Evolutionary conservation across 2,113 vertebrate genomes (phyloP).

Genomic region (Misgurnus anguillicaudatus): DNA sequence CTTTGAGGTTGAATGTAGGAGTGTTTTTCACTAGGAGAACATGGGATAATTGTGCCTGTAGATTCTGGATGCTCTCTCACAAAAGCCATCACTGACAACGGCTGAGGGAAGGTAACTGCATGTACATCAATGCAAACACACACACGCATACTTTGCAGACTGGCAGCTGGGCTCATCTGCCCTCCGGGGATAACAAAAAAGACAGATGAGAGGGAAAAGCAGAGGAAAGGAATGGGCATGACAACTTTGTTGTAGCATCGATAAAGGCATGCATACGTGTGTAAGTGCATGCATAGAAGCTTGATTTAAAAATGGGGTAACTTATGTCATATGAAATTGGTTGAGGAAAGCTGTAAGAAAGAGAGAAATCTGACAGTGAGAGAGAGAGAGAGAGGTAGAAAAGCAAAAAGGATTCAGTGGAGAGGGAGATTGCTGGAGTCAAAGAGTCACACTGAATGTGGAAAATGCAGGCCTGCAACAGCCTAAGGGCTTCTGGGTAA

Average conservation of each 20-base stretch:
- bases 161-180: slow-evolving; percentile 42
- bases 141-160: slow-evolving; percentile 22
- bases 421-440: slow-evolving; percentile 31
- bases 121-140: slow-evolving; percentile 24
- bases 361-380: slow-evolving; percentile 13
- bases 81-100: slow-evolving; percentile 21
- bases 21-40: slow-evolving; percentile 26
- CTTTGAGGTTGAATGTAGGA: slow-evolving; percentile 23
- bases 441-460: slow-evolving; percentile 16
- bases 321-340: not conserved
- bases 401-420: slow-evolving; percentile 28
- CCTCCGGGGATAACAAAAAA: slow-evolving; percentile 29
- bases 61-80: slow-evolving; percentile 2
- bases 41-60: slow-evolving; percentile 23
- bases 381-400: not conserved
- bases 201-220: not conserved
- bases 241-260: not conserved
- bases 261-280: slow-evolving; percentile 5
- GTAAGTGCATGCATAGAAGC: not conserved
- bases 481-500: slow-evolving; percentile 37
- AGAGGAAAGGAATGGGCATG: not conserved
- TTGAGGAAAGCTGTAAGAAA: not conserved
- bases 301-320: not conserved
- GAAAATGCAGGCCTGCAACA: slow-evolving; percentile 32
- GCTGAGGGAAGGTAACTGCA: slow-evolving; percentile 22